A percentile compares a stretch with the other conserved stretches of the same genome.
Conservation (phyloP, 2,888 invertebrate species). For the Litoditis marina region DNA sequence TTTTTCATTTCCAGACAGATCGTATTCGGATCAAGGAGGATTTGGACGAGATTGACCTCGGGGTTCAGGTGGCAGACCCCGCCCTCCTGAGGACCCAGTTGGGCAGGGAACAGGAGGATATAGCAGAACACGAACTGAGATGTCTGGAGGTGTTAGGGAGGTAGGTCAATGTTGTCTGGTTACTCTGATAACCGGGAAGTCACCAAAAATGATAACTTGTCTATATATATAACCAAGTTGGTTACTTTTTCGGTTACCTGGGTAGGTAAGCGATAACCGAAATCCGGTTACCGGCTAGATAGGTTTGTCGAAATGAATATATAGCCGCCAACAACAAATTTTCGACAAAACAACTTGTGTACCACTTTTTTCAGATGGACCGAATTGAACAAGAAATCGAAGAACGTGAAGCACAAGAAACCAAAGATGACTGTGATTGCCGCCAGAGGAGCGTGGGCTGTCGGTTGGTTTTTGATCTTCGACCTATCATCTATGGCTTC, state of each 20-base stretch:
- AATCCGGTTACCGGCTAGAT: too few species aligned
- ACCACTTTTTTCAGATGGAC: conserved; percentile 3
- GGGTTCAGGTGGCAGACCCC: too few species aligned
- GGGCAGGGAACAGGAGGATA: conserved; percentile 62
- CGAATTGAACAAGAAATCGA: conserved; percentile 5
- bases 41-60: conserved; percentile 13
- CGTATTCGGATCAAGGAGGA: not conserved
- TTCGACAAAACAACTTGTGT: too few species aligned
- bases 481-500: not conserved
- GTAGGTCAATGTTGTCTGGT: conserved; percentile 75
- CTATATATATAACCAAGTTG: too few species aligned
- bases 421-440: conserved; percentile 80
- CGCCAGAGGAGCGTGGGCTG: conserved; percentile 87
- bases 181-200: conserved; percentile 25
- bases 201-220: conserved; percentile 5
- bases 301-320: too few species aligned
- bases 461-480: conserved; percentile 66
- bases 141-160: conserved; percentile 94
- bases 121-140: conserved; percentile 86
- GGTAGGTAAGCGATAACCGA: too few species aligned
- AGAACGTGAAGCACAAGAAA: conserved; percentile 13
- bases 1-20: conserved; percentile 2
- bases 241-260: too few species aligned
- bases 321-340: too few species aligned
- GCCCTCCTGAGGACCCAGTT: too few species aligned